Evolutionary conservation across 2,888 invertebrate genomes (phyloP).

Genomic region (Heliconius sara): DNA sequence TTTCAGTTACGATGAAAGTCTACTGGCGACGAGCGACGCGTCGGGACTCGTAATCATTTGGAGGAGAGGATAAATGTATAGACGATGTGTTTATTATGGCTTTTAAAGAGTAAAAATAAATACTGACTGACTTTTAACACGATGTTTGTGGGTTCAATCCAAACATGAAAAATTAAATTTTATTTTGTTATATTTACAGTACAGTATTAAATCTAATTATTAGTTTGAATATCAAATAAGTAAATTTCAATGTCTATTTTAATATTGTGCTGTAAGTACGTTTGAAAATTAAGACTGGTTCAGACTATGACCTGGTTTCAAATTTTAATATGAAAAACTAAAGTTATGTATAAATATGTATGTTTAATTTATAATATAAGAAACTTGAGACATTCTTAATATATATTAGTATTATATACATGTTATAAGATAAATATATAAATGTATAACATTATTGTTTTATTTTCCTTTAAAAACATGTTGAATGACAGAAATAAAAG

Average conservation of each 20-base stretch:
- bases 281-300: too few relatives aligned
- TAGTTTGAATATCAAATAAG: too few relatives aligned
- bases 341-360: neutral
- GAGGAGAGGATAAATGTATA: slow-evolving; percentile 79
- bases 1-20: slow-evolving; percentile 94
- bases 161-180: neutral
- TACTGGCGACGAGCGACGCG: slow-evolving; percentile 92
- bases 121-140: neutral
- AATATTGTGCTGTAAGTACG: too few relatives aligned
- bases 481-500: slow-evolving; percentile 60
- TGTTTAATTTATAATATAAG: slow-evolving; percentile 11
- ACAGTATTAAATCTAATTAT: too few relatives aligned
- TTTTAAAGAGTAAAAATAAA: too few relatives aligned
- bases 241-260: too few relatives aligned
- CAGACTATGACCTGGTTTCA: too few relatives aligned
- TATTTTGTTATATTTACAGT: neutral
- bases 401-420: neutral
- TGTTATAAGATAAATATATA: neutral
- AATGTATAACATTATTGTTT: neutral
- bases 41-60: slow-evolving; percentile 91
- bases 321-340: neutral
- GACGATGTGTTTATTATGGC: neutral
- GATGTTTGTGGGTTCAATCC: too few relatives aligned
- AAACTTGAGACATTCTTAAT: neutral
- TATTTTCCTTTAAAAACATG: neutral